These are phyloP conservation scores for Dynastes hyllus DNA, from an alignment of 2,888 invertebrate species.

Conservation along the genomic window DNA sequence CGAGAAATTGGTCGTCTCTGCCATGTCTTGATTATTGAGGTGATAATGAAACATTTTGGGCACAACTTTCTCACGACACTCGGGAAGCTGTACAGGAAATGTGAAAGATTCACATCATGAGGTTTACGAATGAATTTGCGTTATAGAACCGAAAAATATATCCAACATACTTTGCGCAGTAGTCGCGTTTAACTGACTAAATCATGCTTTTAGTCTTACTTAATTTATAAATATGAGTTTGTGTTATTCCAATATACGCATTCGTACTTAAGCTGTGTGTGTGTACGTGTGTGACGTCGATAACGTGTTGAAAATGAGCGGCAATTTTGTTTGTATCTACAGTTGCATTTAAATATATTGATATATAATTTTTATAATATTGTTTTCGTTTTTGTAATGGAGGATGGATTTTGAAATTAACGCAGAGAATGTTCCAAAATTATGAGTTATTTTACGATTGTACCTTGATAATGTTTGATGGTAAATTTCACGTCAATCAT, in stretches of 20 bases:
- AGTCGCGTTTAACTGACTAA: conserved; percentile 6
- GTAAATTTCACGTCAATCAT: too few species aligned
- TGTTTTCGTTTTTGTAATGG: neutral
- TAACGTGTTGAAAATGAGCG: neutral
- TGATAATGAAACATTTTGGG: neutral
- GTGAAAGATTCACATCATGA: neutral
- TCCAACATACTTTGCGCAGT: neutral
- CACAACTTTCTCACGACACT: neutral
- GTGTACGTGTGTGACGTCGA: neutral
- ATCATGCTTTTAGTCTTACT: neutral
- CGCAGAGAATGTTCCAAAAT: too few species aligned
- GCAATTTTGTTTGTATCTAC: neutral
- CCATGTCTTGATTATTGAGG: neutral
- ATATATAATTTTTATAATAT: neutral
- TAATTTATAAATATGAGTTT: conserved; percentile 8
- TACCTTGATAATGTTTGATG: too few species aligned
- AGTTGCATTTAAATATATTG: neutral
- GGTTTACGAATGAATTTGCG: neutral
- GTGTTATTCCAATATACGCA: neutral
- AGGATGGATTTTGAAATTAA: neutral
- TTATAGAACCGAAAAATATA: neutral
- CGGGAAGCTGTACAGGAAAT: neutral
- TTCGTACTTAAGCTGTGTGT: too few species aligned
- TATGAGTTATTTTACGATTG: too few species aligned
- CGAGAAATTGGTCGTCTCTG: neutral